These are phyloP conservation scores for Nephrotoma flavescens DNA, from an alignment of 2,888 invertebrate genomes.

Conservation along the genomic window DNA sequence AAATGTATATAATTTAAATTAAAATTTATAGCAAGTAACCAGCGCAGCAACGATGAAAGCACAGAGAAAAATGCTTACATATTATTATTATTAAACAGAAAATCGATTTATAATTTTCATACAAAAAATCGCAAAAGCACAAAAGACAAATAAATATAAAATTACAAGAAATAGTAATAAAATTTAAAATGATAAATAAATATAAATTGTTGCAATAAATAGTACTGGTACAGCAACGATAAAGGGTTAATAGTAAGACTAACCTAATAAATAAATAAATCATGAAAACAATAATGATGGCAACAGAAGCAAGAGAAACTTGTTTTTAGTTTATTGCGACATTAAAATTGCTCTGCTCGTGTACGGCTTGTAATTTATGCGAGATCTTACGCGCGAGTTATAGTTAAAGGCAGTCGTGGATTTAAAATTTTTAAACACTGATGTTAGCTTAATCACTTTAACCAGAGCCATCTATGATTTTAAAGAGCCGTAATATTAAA, in stretches of 20 bases:
- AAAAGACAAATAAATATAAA: not conserved
- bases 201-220: not conserved
- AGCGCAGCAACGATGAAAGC: not conserved
- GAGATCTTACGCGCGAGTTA: too few relatives aligned
- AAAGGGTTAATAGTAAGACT: not conserved
- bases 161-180: too few relatives aligned
- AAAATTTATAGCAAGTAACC: not conserved
- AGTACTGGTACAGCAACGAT: not conserved
- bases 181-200: not conserved
- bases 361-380: not conserved
- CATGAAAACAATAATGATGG: not conserved
- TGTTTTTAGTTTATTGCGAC: not conserved
- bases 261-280: not conserved
- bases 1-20: not conserved
- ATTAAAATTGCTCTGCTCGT: not conserved
- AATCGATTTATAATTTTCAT: not conserved
- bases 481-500: too few relatives aligned
- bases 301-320: not conserved
- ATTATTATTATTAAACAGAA: not conserved
- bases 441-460: too few relatives aligned
- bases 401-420: too few relatives aligned
- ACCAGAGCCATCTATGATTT: too few relatives aligned
- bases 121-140: not conserved
- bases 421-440: too few relatives aligned
- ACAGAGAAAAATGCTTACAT: not conserved